These are phyloP conservation scores for Volucella zonaria DNA, from an alignment of 2,888 invertebrate species.

Conservation along the genomic window DNA sequence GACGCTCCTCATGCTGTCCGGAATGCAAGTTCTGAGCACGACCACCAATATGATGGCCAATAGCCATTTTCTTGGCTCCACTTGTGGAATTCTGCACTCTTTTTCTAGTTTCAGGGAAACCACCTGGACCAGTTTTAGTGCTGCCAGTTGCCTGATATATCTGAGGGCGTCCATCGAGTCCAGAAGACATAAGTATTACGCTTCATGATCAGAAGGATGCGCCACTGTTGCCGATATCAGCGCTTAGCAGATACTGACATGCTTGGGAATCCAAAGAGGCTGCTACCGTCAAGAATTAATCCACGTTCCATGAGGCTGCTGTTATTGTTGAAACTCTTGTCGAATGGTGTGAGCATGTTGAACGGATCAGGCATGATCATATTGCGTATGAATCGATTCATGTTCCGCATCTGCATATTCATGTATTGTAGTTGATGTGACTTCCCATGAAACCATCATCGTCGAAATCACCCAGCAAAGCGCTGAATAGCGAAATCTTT, in stretches of 20 bases:
- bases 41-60: constrained; percentile 97
- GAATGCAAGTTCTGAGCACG: constrained; percentile 93
- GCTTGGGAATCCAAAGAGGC: constrained; percentile 86
- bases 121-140: too few species aligned
- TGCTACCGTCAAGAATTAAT: constrained; percentile 78
- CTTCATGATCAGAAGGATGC: constrained; percentile 92
- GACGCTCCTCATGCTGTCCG: constrained; percentile 94
- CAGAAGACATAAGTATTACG: constrained; percentile 93
- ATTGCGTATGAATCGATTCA: constrained; percentile 85
- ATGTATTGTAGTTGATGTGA: constrained; percentile 81
- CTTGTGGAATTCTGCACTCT: constrained; percentile 92
- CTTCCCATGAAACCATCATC: constrained; percentile 91
- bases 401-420: constrained; percentile 88
- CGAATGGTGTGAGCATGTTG: constrained; percentile 83
- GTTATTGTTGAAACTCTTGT: constrained; percentile 79
- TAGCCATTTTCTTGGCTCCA: constrained; percentile 96
- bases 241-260: constrained; percentile 87
- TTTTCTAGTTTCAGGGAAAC: constrained; percentile 93
- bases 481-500: constrained; percentile 87
- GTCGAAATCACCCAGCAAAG: constrained; percentile 89
- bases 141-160: constrained; percentile 94
- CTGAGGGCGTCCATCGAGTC: constrained; percentile 93
- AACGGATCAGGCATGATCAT: constrained; percentile 90
- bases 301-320: constrained; percentile 80
- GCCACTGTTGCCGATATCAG: too few species aligned